A percentile compares a stretch with the other conserved stretches of the same genome.
phyloP scores from a whole-genome alignment of 2,888 invertebrate species.

The Acanthosepion lycidas region DNA sequence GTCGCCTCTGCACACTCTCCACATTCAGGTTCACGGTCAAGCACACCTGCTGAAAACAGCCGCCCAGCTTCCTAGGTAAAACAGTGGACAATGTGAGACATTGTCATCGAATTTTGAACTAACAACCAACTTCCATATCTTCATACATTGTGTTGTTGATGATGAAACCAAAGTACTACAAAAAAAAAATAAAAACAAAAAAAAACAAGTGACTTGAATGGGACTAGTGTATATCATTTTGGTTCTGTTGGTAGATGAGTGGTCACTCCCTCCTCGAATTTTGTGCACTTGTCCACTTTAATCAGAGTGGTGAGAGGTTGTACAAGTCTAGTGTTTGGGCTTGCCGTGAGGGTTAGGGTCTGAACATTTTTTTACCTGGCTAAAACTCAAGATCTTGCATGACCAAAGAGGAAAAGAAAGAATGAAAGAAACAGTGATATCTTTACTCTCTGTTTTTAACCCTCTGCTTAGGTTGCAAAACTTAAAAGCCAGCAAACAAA shows the following conservation, averaged over 20 bases:
- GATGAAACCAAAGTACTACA: not conserved
- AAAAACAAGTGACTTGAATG: not conserved
- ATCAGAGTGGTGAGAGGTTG: not conserved
- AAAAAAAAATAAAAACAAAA: not conserved
- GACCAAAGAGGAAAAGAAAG: not conserved
- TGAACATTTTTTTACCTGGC: not conserved
- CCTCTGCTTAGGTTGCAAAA: not conserved
- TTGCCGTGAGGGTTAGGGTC: constrained; percentile 1
- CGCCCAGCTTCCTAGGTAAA: not conserved
- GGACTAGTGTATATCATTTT: not conserved
- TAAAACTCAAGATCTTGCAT: not conserved
- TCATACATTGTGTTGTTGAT: not conserved
- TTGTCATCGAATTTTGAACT: constrained; percentile 24
- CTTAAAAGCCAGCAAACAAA: not conserved
- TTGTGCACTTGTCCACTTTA: not conserved
- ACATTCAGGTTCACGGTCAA: constrained; percentile 58
- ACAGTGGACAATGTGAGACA: constrained; percentile 35
- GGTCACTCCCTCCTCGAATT: not conserved
- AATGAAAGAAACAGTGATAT: not conserved
- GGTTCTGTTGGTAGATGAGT: not conserved
- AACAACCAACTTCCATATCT: constrained; percentile 1
- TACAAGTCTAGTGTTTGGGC: not conserved
- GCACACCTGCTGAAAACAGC: constrained; percentile 57
- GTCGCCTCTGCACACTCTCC: constrained; percentile 54
- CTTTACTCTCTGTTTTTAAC: not conserved